phyloP scores from a whole-genome alignment of 2,797 vertebrate genomes.

The Xenopus petersii region DNA sequence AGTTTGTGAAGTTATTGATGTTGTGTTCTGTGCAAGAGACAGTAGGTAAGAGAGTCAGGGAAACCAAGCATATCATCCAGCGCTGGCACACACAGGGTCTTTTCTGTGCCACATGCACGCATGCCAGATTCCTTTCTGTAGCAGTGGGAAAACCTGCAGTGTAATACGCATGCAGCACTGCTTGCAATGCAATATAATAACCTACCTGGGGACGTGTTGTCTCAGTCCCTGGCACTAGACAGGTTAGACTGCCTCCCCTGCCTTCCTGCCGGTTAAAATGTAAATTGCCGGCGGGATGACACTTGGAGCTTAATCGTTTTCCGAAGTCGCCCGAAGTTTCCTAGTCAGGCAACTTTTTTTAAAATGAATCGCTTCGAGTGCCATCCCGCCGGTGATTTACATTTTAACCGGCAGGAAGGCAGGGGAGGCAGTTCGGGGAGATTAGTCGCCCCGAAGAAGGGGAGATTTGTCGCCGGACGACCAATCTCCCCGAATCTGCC shows the following conservation, averaged over 20 bases:
- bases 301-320: too few species aligned
- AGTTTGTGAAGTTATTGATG: constrained; percentile 77
- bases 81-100: constrained; percentile 25
- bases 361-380: too few species aligned
- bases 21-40: constrained; percentile 67
- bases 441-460: too few species aligned
- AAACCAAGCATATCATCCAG: constrained; percentile 30
- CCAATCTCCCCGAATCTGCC: too few species aligned
- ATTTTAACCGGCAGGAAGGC: too few species aligned
- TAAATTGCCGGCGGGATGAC: too few species aligned
- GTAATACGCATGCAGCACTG: constrained; percentile 10
- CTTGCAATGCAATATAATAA: constrained; percentile 24
- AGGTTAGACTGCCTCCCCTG: neutral
- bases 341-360: too few species aligned
- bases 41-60: constrained; percentile 51
- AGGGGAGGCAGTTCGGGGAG: too few species aligned
- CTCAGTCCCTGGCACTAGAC: constrained; percentile 12
- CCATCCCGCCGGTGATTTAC: too few species aligned
- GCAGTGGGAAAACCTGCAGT: constrained; percentile 28
- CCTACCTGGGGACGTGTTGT: neutral
- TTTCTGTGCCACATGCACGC: constrained; percentile 5
- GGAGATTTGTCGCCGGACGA: too few species aligned
- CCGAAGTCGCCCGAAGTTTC: too few species aligned
- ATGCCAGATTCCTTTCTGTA: constrained; percentile 30
- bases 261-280: too few species aligned